A percentile compares a stretch with the other conserved stretches of the same genome.
Evolutionary conservation across 2,113 vertebrate genomes (phyloP).

Genomic region (Tor tambroides): DNA sequence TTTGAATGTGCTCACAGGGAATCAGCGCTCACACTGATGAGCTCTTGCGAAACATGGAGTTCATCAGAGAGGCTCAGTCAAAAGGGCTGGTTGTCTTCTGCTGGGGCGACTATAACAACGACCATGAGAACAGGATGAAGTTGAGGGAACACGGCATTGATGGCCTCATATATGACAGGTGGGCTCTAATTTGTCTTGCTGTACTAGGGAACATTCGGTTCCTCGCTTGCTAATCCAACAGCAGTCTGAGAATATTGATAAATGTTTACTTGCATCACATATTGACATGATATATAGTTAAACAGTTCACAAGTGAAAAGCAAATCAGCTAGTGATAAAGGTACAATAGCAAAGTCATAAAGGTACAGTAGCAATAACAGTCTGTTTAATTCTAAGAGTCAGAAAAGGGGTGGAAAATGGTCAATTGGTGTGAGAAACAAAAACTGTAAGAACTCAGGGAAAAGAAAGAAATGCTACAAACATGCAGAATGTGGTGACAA

Average conservation of each 20-base stretch:
- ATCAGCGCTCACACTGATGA: slow-evolving; percentile 94
- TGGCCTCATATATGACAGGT: slow-evolving; percentile 97
- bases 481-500: background rate
- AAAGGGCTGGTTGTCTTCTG: slow-evolving; percentile 95
- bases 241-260: background rate
- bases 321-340: background rate
- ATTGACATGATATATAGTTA: background rate
- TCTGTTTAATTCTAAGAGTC: background rate
- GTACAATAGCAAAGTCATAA: background rate
- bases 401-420: background rate
- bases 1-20: slow-evolving; percentile 75
- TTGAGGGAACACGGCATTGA: slow-evolving; percentile 88
- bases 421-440: background rate
- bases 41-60: slow-evolving; percentile 82
- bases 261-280: background rate
- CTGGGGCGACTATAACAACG: slow-evolving; percentile 96
- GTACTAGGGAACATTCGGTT: background rate
- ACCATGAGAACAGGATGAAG: slow-evolving; percentile 87
- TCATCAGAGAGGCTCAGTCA: slow-evolving; percentile 83
- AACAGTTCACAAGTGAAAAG: background rate
- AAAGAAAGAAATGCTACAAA: background rate
- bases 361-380: background rate
- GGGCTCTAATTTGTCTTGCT: slow-evolving; percentile 50
- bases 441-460: background rate
- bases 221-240: background rate